Conservation (phyloP, 2,113 vertebrate species). For the Bubo bubo region DNA sequence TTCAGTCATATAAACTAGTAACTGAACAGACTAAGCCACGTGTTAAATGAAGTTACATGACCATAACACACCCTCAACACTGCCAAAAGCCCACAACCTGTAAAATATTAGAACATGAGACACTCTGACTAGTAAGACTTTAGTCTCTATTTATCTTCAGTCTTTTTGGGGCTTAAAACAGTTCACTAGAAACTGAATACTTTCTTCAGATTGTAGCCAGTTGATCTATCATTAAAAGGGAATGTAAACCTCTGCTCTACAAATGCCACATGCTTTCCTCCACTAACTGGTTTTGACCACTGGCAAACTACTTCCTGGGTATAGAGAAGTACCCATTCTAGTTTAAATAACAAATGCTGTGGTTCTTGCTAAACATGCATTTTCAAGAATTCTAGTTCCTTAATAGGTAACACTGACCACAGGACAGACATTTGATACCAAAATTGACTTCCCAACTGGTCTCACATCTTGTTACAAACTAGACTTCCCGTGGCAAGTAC, state of each 20-base stretch:
- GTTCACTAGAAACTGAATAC: neutral
- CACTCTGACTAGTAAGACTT: neutral
- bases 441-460: neutral
- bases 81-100: neutral
- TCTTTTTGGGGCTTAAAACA: neutral
- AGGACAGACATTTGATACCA: neutral
- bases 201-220: neutral
- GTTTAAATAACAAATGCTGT: neutral
- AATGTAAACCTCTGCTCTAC: neutral
- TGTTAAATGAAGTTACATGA: neutral
- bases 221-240: neutral
- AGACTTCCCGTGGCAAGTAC: neutral
- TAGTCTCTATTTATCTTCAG: neutral
- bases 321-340: neutral
- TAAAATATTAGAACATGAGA: neutral
- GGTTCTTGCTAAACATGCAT: neutral
- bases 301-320: neutral
- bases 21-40: neutral
- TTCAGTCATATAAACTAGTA: neutral
- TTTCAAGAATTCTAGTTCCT: neutral
- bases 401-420: neutral
- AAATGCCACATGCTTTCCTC: neutral
- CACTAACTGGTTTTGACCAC: neutral
- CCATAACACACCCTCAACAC: fast-evolving
- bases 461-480: neutral